Evolutionary conservation across 2,888 invertebrate genomes (phyloP).

Genomic region (Eledone cirrhosa): DNA sequence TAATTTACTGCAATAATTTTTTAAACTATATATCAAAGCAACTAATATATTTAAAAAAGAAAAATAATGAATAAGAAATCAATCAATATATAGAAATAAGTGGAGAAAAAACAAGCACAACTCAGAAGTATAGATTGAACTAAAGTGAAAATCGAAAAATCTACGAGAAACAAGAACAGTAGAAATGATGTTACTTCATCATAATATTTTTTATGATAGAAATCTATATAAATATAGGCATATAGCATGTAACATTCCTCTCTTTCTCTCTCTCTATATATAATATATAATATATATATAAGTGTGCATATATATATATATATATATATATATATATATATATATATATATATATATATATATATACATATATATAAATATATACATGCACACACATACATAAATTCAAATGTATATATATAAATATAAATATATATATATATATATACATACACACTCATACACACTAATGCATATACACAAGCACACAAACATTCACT

Average conservation of each 20-base stretch:
- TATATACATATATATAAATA: background rate
- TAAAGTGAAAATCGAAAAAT: too few species aligned
- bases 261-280: background rate
- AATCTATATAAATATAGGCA: too few species aligned
- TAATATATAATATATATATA: background rate
- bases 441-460: background rate
- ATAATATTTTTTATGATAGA: too few species aligned
- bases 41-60: too few species aligned
- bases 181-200: background rate
- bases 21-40: too few species aligned
- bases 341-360: background rate
- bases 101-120: too few species aligned
- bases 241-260: background rate
- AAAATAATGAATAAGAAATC: too few species aligned
- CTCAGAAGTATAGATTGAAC: too few species aligned
- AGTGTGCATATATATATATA: background rate
- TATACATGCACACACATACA: background rate
- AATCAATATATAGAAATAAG: too few species aligned
- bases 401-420: background rate
- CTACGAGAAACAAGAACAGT: background rate
- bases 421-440: background rate
- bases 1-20: too few species aligned
- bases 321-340: background rate
- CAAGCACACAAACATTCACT: background rate
- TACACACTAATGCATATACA: background rate